A percentile compares a stretch with the other conserved stretches of the same genome.
These are phyloP conservation scores for Drosophila ananassae DNA, from an alignment of 1,140 invertebrate species.

Conservation along the genomic window DNA sequence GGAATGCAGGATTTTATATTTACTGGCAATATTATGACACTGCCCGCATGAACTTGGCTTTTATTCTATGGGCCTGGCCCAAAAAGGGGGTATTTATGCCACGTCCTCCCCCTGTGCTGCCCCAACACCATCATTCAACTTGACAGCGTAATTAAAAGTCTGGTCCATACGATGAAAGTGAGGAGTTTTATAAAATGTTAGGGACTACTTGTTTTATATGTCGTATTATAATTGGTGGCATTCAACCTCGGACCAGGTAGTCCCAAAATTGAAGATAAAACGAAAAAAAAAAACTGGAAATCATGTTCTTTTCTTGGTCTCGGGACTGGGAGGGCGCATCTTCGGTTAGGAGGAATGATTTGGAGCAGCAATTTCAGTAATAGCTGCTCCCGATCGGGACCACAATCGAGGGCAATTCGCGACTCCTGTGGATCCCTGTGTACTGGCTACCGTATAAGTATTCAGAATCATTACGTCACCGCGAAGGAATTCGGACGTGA, in stretches of 20 bases:
- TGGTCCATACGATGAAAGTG: slow-evolving; percentile 26
- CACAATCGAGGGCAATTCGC: slow-evolving; percentile 64
- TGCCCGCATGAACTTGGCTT: slow-evolving; percentile 22
- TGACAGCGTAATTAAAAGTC: slow-evolving; percentile 60
- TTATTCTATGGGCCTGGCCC: slow-evolving; percentile 12
- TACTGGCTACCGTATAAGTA: slow-evolving; percentile 74
- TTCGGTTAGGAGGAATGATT: slow-evolving; percentile 75
- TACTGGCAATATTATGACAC: slow-evolving; percentile 51
- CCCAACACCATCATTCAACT: slow-evolving; percentile 39
- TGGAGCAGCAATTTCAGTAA: slow-evolving; percentile 77
- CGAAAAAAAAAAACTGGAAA: slow-evolving; percentile 43
- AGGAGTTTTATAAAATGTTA: slow-evolving; percentile 51
- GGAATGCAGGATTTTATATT: slow-evolving; percentile 40
- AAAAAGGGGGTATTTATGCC: slow-evolving; percentile 17
- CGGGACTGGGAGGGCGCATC: slow-evolving; percentile 41
- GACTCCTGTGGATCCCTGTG: background rate
- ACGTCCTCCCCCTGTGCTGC: slow-evolving; percentile 17
- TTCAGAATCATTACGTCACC: slow-evolving; percentile 68
- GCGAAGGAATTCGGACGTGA: slow-evolving; percentile 57
- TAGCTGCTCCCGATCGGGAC: slow-evolving; percentile 50
- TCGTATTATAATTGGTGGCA: slow-evolving; percentile 66
- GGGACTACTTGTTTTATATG: slow-evolving; percentile 43
- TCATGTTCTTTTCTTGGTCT: slow-evolving; percentile 36
- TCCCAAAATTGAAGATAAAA: slow-evolving; percentile 19
- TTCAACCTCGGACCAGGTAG: slow-evolving; percentile 41